Evolutionary conservation across 2,888 invertebrate species (phyloP).

Genomic region (Philonicus albiceps): DNA sequence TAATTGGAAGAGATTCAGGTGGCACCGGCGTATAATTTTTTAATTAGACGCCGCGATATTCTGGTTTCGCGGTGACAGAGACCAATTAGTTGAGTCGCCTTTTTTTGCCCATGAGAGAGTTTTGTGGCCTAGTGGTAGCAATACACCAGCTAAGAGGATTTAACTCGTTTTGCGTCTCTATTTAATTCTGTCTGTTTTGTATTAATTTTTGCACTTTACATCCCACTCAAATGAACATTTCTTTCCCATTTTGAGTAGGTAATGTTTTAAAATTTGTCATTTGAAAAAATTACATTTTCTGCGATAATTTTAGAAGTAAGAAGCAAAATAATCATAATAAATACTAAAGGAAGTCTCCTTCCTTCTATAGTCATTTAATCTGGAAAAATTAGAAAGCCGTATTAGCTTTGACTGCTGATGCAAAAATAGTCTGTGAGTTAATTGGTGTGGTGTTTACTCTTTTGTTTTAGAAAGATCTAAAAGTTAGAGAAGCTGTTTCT

Average conservation of each 20-base stretch:
- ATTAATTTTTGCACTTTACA: not conserved
- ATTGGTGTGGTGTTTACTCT: too few relatives aligned
- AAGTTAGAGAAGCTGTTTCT: too few relatives aligned
- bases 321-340: too few relatives aligned
- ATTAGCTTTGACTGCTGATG: too few relatives aligned
- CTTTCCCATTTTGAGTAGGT: not conserved
- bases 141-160: not conserved
- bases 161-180: not conserved
- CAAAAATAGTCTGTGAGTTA: too few relatives aligned
- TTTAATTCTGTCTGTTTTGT: not conserved
- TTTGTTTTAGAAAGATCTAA: too few relatives aligned
- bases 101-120: not conserved
- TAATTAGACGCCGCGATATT: not conserved
- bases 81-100: not conserved
- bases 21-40: slow-evolving; percentile 22
- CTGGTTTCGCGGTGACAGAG: not conserved
- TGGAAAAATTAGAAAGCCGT: too few relatives aligned
- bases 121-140: not conserved
- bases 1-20: slow-evolving; percentile 34
- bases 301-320: not conserved
- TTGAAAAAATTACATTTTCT: not conserved
- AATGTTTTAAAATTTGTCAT: not conserved
- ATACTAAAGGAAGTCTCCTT: too few relatives aligned
- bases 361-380: too few relatives aligned
- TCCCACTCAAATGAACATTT: not conserved